phyloP scores from a whole-genome alignment of 2,113 vertebrate genomes.

The Pipa parva region DNA sequence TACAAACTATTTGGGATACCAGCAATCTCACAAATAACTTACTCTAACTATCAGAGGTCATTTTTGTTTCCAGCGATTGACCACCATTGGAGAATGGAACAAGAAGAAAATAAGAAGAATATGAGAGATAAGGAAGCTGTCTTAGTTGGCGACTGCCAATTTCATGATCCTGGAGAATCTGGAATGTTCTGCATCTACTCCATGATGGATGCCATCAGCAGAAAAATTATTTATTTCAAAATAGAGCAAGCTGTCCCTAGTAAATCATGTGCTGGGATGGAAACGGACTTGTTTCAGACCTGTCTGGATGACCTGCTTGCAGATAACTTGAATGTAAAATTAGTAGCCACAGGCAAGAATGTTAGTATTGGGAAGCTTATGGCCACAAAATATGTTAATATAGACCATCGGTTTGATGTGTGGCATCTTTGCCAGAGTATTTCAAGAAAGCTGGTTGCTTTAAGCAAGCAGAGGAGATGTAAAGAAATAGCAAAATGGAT shows the following conservation, averaged over 20 bases:
- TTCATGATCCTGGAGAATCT: neutral
- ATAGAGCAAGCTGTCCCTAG: neutral
- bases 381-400: neutral
- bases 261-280: neutral
- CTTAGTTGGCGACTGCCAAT: neutral
- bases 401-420: conserved; percentile 3
- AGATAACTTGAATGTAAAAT: neutral
- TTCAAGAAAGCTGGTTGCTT: neutral
- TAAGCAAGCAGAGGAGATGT: neutral
- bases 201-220: conserved; percentile 3
- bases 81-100: conserved; percentile 4
- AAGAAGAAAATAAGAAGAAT: neutral
- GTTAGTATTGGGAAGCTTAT: neutral
- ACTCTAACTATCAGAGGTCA: neutral
- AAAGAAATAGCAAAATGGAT: neutral
- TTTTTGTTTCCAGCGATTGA: conserved; percentile 9
- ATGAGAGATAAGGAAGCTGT: neutral
- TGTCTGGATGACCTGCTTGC: neutral
- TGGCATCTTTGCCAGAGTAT: neutral
- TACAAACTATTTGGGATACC: neutral
- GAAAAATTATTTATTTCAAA: conserved; percentile 2
- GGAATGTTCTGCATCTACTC: conserved; percentile 1
- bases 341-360: neutral
- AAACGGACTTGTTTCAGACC: neutral
- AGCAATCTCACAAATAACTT: neutral